Evolutionary conservation across 2,888 invertebrate species (phyloP).

Genomic region (Agrochola circellaris): DNA sequence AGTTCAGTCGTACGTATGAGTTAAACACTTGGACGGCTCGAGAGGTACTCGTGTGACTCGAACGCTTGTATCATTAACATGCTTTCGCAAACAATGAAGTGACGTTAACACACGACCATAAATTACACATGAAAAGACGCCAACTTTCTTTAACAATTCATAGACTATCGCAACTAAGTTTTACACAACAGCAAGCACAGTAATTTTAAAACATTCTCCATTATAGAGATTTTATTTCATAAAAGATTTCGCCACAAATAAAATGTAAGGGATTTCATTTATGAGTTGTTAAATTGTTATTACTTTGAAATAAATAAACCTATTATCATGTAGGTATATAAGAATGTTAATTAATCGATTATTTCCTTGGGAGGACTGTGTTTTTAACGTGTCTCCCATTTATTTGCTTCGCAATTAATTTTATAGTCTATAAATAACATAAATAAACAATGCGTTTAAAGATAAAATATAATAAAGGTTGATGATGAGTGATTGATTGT

Average conservation of each 20-base stretch:
- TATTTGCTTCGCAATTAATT: slow-evolving; percentile 42
- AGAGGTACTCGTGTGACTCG: slow-evolving; percentile 25
- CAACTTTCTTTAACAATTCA: slow-evolving; percentile 63
- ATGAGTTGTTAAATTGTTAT: slow-evolving; percentile 44
- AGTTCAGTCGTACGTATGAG: slow-evolving; percentile 13
- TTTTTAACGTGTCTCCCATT: slow-evolving; percentile 36
- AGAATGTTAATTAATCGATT: slow-evolving; percentile 40
- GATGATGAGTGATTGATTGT: slow-evolving; percentile 37
- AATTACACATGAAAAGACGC: slow-evolving; percentile 60
- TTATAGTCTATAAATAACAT: slow-evolving; percentile 42
- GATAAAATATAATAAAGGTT: slow-evolving; percentile 31
- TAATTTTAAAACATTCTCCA: slow-evolving; percentile 30
- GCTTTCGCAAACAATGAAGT: slow-evolving; percentile 60
- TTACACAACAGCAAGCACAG: slow-evolving; percentile 52
- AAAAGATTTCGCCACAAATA: slow-evolving; percentile 37
- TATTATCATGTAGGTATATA: slow-evolving; percentile 1
- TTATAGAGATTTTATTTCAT: slow-evolving; percentile 27
- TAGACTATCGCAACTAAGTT: slow-evolving; percentile 60
- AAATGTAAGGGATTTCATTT: slow-evolving; percentile 12
- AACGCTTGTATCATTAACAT: slow-evolving; percentile 54
- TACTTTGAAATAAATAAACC: slow-evolving; percentile 33
- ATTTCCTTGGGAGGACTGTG: slow-evolving; percentile 11
- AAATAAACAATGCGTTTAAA: slow-evolving; percentile 30
- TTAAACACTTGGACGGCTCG: slow-evolving; percentile 20
- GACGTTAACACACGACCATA: slow-evolving; percentile 60